Base-by-base conservation (phyloP, 2,113 vertebrate species). In the Python bivittatus region DNA sequence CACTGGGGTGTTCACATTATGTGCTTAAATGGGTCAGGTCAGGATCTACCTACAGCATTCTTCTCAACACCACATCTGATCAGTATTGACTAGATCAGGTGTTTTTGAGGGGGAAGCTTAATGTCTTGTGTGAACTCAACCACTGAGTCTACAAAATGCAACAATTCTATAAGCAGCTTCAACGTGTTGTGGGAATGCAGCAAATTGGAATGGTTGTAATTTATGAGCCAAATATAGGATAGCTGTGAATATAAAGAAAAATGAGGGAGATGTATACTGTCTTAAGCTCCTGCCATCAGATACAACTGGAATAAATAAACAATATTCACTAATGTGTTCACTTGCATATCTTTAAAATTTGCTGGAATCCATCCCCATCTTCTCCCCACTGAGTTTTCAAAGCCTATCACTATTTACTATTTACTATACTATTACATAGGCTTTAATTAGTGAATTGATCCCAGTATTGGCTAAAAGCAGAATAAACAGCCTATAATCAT, bases 401-500 rank as follows among this genome's bases (percentile, higher is more conserved):
- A 87, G 13, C 60, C 57, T 33, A 17, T 56, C 22, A n/a, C 4
- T 25, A 22, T 23, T 23, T 23, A 25, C 44, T 84, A 27, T 11
- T 84, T 84, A 5, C 72, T 27, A 84, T 33, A 48, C 64, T 38
- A 52, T 58, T 52, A 17, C 27, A 38, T 53, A 27, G 58, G 44
- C 29, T 61, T 88, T 58, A 52, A 84, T 60, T 33, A 84, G 44
- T 3, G 12, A 23, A 84, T 84, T 58, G 52, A 88, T 48, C 6
- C 4, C 25, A 9, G 23, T 25, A 72, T 57, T 48, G 52, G 91
- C 53, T 44, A 88, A 60, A 84, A 60, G 87, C 27, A 38, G 25
- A 86, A 91, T 54, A 91, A 91, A 68, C 38, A 25, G n/a, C 57
- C 42, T 9, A 23, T 52, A 53, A 86, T 86, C 44, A n/a, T 48